Base-by-base conservation (phyloP, 2,797 vertebrate genomes). In the Rousettus madagascariensis region DNA sequence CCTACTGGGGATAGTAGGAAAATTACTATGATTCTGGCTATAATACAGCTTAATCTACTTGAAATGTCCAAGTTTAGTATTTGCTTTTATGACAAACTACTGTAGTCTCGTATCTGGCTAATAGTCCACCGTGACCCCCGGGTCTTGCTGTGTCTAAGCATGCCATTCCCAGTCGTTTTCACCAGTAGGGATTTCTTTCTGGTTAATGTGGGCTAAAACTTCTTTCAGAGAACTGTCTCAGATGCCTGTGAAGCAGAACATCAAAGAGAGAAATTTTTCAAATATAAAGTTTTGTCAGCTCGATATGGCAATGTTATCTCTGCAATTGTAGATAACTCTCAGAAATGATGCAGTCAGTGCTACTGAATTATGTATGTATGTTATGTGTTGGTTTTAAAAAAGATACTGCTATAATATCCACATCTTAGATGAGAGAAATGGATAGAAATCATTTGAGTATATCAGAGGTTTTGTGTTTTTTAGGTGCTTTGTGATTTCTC, bases 41-140 rank as follows among this genome's bases (percentile, higher is more conserved):
- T 16, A 46, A 79, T 41, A 59, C 53, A 86, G 74, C 46, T 94
- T 63, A 59, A 6, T 80, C 55, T 16, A 53, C 72, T 49, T 69
- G 51, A 94, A 95, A 86, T 41, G 12, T 65, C 30, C 82, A 95
- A 91, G 66, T 41, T 85, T 85, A 90, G 82, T 46, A 91, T 82
- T 86, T 59, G 22, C 20, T 93, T 96, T 94, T 84, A 77, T 33
- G 82, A 49, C 68, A 74, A 96, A 28, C 4, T 30, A 65, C 11
- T 71, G 46, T 65, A 66, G 66, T 78, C 24, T 88, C 20, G 4
- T 33, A 66, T 74, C 17, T 78, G 91, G 33, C 78, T 83, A 69
- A 59, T 36, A 17, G 61, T 43, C 4, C 16, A 28, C 61, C 59
- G 22, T 59, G 55, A 59, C 57, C 19, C 53, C 55, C 13, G 6